Evolutionary conservation across 2,888 invertebrate species (phyloP), one percentile per base, ranked within the genome.

Genomic region (Unio delphinus): DNA sequence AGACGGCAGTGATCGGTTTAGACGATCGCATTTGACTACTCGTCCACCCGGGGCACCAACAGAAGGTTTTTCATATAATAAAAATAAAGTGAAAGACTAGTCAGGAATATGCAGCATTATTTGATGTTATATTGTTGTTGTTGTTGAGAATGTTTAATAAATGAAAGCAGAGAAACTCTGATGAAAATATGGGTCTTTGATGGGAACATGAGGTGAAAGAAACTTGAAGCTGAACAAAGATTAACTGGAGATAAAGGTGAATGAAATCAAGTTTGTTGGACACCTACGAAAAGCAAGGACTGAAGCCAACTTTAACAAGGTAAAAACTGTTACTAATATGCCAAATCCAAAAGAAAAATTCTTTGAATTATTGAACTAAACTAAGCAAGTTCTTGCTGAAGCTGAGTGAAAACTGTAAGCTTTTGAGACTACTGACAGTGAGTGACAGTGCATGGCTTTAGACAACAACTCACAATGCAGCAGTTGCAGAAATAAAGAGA

Each of bases 301-400:
- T 81, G 17, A 20, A 69, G 54, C 68, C 76, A 78, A 81, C 57
- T 71, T 73, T 4, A 65, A 61, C 11, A 78, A 83, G 30, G 64
- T 78, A 4, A 30, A 65, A 15, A 76, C 80, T 18, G 68, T 83
- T 1, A 55, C 30, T 1, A 69, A 77, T 1, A 82, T 81, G 80
- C 75, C 77, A 55, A 65, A 61, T 23, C 77, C 80, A 45, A 30
- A 28, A 55, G 79, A 79, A 61, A 57, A 78, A 61, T 74, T 79
- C 23, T 65, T 80, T 28, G 76, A 76, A 55, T 30, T 80, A 11
- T 72, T 82, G 5, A 74, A 77, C 60, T 81, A 72, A 34, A 65
- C 57, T 67, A 77, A 34, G 60, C 71, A 76, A 76, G 65, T 80
- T 76, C 63, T 72, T 82, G n/a, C 76, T 76, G 18, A 70, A 78